A percentile compares a stretch with the other conserved stretches of the same genome.
phyloP scores from a whole-genome alignment of 2,797 vertebrate species.

The Chelonia mydas region DNA sequence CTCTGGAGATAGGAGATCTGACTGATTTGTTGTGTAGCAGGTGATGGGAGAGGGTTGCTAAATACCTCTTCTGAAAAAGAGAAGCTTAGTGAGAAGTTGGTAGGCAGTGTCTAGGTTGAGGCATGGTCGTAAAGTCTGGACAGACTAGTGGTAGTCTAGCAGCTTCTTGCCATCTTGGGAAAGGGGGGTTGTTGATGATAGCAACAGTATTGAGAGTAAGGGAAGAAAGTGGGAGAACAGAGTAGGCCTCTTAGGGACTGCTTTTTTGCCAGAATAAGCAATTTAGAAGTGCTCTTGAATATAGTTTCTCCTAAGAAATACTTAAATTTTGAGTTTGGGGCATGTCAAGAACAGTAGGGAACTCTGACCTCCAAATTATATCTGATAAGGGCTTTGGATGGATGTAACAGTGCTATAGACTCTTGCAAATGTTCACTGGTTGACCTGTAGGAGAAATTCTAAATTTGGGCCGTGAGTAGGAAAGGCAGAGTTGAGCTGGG shows the following conservation, averaged over 20 bases:
- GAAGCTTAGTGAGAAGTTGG: neutral
- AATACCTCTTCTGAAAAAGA: neutral
- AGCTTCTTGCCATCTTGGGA: neutral
- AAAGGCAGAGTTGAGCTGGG: neutral
- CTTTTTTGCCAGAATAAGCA: conserved; percentile 42
- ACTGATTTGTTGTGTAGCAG: neutral
- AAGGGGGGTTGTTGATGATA: neutral
- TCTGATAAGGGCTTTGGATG: conserved; percentile 53
- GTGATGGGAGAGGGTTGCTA: neutral
- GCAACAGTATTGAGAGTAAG: neutral
- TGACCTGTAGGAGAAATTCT: conserved; percentile 52
- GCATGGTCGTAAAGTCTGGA: neutral
- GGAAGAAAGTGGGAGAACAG: neutral
- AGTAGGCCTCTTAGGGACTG: neutral
- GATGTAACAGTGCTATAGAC: conserved; percentile 34
- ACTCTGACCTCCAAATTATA: conserved; percentile 46
- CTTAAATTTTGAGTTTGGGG: conserved; percentile 38
- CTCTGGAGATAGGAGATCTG: neutral
- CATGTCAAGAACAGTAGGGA: conserved; percentile 31
- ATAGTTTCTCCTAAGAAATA: neutral
- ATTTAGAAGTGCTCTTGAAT: conserved; percentile 38
- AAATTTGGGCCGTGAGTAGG: conserved; percentile 33
- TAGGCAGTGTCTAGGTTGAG: neutral
- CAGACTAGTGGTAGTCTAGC: neutral
- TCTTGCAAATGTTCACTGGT: conserved; percentile 3